These are phyloP conservation scores for Caranx melampygus DNA, from an alignment of 2,113 vertebrate genomes.

Conservation along the genomic window DNA sequence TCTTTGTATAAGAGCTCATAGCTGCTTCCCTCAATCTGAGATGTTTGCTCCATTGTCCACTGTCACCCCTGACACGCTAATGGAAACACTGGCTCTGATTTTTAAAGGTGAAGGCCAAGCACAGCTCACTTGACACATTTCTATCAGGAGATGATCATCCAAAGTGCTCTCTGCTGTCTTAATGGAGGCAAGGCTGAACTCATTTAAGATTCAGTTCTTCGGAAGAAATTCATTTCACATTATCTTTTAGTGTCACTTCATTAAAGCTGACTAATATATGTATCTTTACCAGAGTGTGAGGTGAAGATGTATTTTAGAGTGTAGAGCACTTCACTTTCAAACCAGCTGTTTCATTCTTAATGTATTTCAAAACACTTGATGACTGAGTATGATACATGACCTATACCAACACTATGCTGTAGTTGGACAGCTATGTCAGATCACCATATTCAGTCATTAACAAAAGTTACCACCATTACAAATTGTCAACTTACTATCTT, in stretches of 20 bases:
- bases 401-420: neutral
- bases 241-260: neutral
- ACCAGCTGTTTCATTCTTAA: neutral
- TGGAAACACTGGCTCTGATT: constrained; percentile 85
- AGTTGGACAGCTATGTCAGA: neutral
- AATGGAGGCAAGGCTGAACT: constrained; percentile 18
- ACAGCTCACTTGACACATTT: neutral
- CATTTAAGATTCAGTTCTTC: neutral
- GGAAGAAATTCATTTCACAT: constrained; percentile 9
- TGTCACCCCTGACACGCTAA: constrained; percentile 72
- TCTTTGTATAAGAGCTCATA: constrained; percentile 83
- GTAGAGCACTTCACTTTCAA: neutral
- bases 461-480: neutral
- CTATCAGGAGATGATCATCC: neutral
- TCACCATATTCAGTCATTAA: neutral
- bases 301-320: neutral
- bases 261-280: neutral
- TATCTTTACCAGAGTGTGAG: neutral
- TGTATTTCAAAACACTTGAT: constrained; percentile 1
- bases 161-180: constrained; percentile 12
- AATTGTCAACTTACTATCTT: too few relatives aligned
- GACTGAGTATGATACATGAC: constrained; percentile 4
- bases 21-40: constrained; percentile 81
- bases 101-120: constrained; percentile 87
- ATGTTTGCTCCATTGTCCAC: constrained; percentile 82